phyloP scores from a whole-genome alignment of 30 jellyfish, hydroid and myxozoan species.

The Aurelia coerulea region DNA sequence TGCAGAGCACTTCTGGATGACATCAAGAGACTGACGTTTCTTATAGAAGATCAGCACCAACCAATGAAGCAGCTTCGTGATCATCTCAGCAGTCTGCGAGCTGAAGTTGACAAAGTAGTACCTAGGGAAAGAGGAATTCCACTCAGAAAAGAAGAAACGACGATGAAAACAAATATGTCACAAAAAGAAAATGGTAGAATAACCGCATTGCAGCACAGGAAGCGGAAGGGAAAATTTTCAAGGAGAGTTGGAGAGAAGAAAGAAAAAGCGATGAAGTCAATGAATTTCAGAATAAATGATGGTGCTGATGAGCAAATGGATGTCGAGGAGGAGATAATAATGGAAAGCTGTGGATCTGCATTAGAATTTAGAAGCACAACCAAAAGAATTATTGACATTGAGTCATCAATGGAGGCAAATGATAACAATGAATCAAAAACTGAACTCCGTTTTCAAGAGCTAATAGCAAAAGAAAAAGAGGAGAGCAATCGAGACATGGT shows the following conservation, averaged over 20 bases:
- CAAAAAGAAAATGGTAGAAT: background rate
- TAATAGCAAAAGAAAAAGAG: no score
- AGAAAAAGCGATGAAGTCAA: slow-evolving; percentile 15
- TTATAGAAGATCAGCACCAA: slow-evolving; percentile 15
- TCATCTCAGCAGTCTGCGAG: slow-evolving; percentile 8
- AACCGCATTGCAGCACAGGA: slow-evolving; percentile 3
- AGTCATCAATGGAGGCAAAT: background rate
- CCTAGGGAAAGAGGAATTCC: slow-evolving; percentile 27
- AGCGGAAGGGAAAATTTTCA: slow-evolving; percentile 7
- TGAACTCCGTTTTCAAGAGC: no score
- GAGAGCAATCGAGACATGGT: no score
- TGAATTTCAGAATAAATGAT: background rate
- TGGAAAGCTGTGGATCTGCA: no score
- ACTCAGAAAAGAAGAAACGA: background rate
- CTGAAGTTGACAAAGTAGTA: background rate
- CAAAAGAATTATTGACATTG: background rate
- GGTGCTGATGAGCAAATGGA: no score
- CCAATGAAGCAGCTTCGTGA: background rate
- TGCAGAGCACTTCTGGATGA: slow-evolving; percentile 37
- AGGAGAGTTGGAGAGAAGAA: slow-evolving; percentile 28
- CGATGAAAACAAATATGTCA: background rate
- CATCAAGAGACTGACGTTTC: slow-evolving; percentile 30
- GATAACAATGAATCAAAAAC: no score
- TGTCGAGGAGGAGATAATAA: no score
- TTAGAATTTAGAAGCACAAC: background rate